Evolutionary conservation across 2,113 vertebrate species (phyloP).

Genomic region (Felis chaus): DNA sequence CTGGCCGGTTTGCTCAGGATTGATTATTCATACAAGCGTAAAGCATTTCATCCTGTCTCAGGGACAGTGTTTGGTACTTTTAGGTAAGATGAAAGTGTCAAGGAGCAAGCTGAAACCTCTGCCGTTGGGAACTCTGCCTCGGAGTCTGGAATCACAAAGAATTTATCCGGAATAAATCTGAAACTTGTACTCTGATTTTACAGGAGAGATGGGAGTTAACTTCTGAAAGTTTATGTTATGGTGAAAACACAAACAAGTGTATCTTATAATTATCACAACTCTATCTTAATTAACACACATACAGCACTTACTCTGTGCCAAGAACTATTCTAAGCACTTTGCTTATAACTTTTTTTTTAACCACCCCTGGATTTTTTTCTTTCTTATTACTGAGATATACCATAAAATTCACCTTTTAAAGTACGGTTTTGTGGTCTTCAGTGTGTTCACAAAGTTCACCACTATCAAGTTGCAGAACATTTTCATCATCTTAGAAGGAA

Average conservation of each 20-base stretch:
- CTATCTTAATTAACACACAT: not conserved
- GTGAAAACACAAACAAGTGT: not conserved
- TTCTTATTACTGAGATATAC: not conserved
- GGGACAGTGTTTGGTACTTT: not conserved
- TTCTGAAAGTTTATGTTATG: conserved; percentile 6
- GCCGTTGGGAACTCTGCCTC: not conserved
- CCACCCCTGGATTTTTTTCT: not conserved
- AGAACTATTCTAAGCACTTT: not conserved
- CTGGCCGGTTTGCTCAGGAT: not conserved
- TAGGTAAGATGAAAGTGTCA: not conserved
- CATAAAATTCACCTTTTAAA: not conserved
- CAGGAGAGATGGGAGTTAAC: not conserved
- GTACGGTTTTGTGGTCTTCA: not conserved
- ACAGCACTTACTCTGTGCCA: not conserved
- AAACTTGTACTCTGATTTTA: not conserved
- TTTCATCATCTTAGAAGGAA: not conserved
- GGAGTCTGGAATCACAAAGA: not conserved
- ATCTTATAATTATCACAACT: not conserved
- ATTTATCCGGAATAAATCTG: not conserved
- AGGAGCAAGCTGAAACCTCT: not conserved
- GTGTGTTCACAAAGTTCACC: not conserved
- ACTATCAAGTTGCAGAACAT: not conserved
- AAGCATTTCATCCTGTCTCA: not conserved
- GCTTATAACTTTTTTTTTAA: not conserved
- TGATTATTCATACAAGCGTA: not conserved